Base-by-base conservation (phyloP, 2,888 invertebrate genomes). In the Chymomyza fuscimana region DNA sequence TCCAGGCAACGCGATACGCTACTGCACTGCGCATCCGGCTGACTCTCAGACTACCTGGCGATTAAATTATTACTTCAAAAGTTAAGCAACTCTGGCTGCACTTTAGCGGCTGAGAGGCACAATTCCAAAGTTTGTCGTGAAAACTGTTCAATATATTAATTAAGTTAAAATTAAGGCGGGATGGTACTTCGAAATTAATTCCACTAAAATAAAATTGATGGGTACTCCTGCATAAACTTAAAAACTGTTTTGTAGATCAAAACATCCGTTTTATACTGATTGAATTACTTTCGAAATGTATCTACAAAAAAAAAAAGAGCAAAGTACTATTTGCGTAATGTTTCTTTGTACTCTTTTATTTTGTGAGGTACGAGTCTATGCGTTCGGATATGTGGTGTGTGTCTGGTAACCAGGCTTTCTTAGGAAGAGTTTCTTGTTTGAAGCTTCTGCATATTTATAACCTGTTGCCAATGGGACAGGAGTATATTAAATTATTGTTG, bases 131-230 rank as follows among this genome's bases (percentile, higher is more conserved):
- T 46, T 46, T 46, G 40, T 46, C 62, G 63, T 58, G 12, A 69
- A 58, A 50, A 52, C 64, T 68, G 61, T 75, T 82, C 79, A 80
- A 80, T 80, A 87, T 83, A 87, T 83, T 83, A 83, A 83, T 83
- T 77, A 85, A 78, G 72, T 69, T 79, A 73, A 70, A 78, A 81
- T 46, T 46, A 46, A 46, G 40, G 12, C 40, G 10, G 6, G 10
- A 7, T 12, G 10, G 40, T 46, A 4, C 10, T 15, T 46, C 0
- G 12, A 46, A 46, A 46, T 46, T 12, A 46, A 46, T 10, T 46
- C 12, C 40, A 46, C 40, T 46, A 12, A 10, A 46, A 46, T 46
- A 46, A 46, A 12, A 46, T 46, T 12, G 32, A 32, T 32, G 32
- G 32, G 4, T 25, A 32, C 5, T 32, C 32, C 7, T 32, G 32